Evolutionary conservation across 2,113 vertebrate species (phyloP).

Genomic region (Lates calcarifer): DNA sequence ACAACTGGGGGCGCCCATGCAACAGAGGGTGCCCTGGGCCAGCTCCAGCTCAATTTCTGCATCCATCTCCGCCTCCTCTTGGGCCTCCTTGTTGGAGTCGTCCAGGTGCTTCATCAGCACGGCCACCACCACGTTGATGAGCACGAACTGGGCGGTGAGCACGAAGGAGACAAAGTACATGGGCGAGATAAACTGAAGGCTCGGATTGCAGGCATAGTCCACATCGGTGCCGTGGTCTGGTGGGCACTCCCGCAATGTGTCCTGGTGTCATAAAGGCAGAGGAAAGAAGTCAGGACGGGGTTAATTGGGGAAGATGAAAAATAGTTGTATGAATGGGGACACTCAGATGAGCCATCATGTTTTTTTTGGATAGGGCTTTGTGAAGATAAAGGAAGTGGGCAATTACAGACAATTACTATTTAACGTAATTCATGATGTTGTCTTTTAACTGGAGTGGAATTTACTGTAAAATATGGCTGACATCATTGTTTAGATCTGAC

Average conservation of each 20-base stretch:
- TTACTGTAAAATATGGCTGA: too few species aligned
- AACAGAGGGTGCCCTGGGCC: conserved; percentile 90
- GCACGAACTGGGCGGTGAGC: conserved; percentile 99
- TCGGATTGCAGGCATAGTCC: conserved; percentile 96
- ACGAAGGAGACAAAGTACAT: conserved; percentile 99
- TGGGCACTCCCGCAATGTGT: conserved; percentile 96
- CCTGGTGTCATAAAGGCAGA: conserved; percentile 80
- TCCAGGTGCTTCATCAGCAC: conserved; percentile 99
- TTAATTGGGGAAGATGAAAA: background rate
- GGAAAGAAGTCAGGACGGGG: background rate
- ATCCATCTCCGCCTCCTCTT: conserved; percentile 98
- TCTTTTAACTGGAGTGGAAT: too few species aligned
- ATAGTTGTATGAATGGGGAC: background rate
- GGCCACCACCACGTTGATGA: conserved; percentile 99
- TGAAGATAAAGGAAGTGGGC: background rate
- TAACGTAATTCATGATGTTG: too few species aligned
- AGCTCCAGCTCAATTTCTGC: conserved; percentile 97
- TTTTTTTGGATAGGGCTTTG: background rate
- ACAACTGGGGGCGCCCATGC: conserved; percentile 82
- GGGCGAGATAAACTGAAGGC: conserved; percentile 94
- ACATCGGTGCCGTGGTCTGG: conserved; percentile 79
- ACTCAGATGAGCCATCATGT: background rate
- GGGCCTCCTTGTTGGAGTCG: conserved; percentile 99
- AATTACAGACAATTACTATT: too few species aligned
- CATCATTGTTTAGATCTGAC: too few species aligned